phyloP scores from a whole-genome alignment of 2,113 vertebrate species.

The Jaculus jaculus region DNA sequence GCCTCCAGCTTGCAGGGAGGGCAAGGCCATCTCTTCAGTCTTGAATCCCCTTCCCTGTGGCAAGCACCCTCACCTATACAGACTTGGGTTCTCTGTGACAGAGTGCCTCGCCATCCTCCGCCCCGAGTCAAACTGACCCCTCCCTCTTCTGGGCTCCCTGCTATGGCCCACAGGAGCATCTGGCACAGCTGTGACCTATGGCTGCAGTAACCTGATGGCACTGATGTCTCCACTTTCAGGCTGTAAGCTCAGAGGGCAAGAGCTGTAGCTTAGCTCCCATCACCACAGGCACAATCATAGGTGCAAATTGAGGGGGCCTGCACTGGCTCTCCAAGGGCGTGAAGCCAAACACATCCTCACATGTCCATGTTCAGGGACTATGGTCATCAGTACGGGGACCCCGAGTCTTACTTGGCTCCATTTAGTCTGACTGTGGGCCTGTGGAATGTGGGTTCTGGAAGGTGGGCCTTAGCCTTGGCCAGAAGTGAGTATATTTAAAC shows the following conservation, averaged over 20 bases:
- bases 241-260: background rate
- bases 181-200: background rate
- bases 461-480: background rate
- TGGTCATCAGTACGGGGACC: background rate
- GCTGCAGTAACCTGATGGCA: background rate
- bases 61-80: background rate
- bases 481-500: background rate
- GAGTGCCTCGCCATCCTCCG: background rate
- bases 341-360: background rate
- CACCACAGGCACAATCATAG: background rate
- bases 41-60: background rate
- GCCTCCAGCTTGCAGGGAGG: background rate
- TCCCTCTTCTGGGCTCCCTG: background rate
- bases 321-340: background rate
- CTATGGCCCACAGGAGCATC: background rate
- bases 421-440: background rate
- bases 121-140: background rate
- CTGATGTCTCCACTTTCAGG: background rate
- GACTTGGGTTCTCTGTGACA: background rate
- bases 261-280: background rate
- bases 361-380: background rate
- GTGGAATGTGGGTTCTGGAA: background rate
- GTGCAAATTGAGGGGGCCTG: rapidly evolving
- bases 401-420: background rate
- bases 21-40: background rate